Conservation (phyloP, 1,140 invertebrate genomes). For the Neotoxoptera formosana region DNA sequence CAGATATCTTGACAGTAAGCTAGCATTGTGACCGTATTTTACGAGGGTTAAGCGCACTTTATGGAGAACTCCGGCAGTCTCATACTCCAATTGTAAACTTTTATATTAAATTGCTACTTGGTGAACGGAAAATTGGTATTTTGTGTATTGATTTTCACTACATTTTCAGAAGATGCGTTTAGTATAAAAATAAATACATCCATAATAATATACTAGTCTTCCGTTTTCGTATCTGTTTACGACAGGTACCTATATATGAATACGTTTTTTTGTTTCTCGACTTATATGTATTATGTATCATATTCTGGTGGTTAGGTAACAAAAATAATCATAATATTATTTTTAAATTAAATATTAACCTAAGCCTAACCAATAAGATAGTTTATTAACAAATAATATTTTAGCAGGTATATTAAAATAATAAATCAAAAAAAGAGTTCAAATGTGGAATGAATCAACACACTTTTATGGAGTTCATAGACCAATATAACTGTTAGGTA, state of each 20-base stretch:
- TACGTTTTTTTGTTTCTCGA: not conserved
- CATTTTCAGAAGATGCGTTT: not conserved
- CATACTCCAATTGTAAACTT: not conserved
- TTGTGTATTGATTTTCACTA: constrained; percentile 19
- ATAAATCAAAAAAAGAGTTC: no score
- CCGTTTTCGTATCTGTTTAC: not conserved
- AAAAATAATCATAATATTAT: not conserved
- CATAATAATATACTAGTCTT: not conserved
- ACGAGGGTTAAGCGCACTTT: constrained; percentile 34
- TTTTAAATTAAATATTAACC: not conserved
- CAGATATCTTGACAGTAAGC: constrained; percentile 33
- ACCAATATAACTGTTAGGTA: no score
- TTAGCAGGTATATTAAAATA: no score
- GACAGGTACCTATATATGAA: not conserved
- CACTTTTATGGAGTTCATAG: no score
- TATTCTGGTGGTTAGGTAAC: not conserved
- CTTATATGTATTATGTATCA: not conserved
- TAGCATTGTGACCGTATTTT: constrained; percentile 32
- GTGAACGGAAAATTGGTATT: not conserved
- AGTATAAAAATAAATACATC: not conserved
- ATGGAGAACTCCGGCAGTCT: not conserved
- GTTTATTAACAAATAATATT: no score
- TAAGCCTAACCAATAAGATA: not conserved
- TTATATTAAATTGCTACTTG: constrained; percentile 2
- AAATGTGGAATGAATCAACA: no score